Percentiles rank a stretch among this genome's conserved stretches.
Conservation (phyloP, 2,888 invertebrate genomes). For the Synergus gifuensis region DNA sequence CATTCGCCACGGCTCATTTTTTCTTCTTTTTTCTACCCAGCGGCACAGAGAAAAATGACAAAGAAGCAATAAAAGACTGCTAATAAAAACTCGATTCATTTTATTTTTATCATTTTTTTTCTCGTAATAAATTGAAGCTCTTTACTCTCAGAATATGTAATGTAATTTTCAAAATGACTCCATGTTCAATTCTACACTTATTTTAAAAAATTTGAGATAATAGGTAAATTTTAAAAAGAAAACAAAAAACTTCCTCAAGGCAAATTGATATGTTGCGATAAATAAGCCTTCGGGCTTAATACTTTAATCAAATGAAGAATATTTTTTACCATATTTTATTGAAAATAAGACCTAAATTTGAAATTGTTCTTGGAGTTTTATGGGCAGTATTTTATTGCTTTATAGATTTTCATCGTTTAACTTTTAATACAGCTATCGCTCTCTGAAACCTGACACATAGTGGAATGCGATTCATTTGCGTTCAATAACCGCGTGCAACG, state of each 20-base stretch:
- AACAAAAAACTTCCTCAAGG: neutral
- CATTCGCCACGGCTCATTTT: slow-evolving; percentile 29
- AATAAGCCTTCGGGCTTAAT: neutral
- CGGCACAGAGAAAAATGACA: neutral
- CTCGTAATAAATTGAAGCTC: neutral
- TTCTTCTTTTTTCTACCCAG: slow-evolving; percentile 27
- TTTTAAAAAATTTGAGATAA: neutral
- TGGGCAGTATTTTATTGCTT: slow-evolving; percentile 29
- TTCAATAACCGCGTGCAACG: slow-evolving; percentile 63
- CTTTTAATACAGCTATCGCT: neutral
- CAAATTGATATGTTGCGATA: neutral
- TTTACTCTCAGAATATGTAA: neutral
- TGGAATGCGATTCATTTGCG: slow-evolving; percentile 27
- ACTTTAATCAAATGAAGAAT: neutral
- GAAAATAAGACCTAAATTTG: neutral
- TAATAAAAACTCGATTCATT: neutral
- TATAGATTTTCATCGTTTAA: neutral
- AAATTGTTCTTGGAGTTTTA: neutral
- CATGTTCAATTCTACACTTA: neutral
- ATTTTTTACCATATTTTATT: neutral
- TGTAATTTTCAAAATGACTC: too few relatives aligned
- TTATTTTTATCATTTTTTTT: neutral
- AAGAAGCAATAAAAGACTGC: slow-evolving; percentile 34
- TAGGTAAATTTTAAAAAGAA: neutral
- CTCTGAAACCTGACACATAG: neutral